A percentile compares a stretch with the other conserved stretches of the same genome.
Evolutionary conservation across 2,113 vertebrate genomes (phyloP).

Genomic region (Sturnira hondurensis): DNA sequence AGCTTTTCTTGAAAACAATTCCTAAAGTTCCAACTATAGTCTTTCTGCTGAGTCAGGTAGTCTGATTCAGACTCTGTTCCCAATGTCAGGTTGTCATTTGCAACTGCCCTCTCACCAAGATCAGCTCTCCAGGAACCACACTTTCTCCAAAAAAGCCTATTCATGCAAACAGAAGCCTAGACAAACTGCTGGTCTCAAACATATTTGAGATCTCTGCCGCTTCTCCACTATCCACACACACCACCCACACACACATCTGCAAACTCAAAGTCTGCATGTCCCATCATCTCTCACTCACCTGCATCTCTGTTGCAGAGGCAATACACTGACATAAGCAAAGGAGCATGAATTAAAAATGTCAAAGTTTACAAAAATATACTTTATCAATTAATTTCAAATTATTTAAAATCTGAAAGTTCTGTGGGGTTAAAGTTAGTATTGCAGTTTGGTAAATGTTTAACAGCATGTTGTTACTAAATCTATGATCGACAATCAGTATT

Average conservation of each 20-base stretch:
- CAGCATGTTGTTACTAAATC: neutral
- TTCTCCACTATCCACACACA: neutral
- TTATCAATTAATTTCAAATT: conserved; percentile 4
- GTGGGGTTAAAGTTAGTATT: neutral
- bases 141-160: neutral
- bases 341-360: neutral
- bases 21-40: neutral
- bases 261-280: neutral
- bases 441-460: neutral
- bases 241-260: neutral
- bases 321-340: neutral
- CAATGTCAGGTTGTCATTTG: neutral
- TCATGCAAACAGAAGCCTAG: neutral
- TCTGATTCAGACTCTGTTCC: neutral
- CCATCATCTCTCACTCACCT: neutral
- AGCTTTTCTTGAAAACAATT: neutral
- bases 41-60: neutral
- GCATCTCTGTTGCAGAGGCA: neutral
- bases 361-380: neutral
- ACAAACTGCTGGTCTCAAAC: neutral
- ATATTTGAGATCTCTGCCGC: neutral
- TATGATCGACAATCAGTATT: neutral
- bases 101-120: neutral
- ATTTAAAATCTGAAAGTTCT: neutral
- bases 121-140: neutral